phyloP scores from a whole-genome alignment of 1,140 invertebrate genomes.

The Philotrypesis tridentata region DNA sequence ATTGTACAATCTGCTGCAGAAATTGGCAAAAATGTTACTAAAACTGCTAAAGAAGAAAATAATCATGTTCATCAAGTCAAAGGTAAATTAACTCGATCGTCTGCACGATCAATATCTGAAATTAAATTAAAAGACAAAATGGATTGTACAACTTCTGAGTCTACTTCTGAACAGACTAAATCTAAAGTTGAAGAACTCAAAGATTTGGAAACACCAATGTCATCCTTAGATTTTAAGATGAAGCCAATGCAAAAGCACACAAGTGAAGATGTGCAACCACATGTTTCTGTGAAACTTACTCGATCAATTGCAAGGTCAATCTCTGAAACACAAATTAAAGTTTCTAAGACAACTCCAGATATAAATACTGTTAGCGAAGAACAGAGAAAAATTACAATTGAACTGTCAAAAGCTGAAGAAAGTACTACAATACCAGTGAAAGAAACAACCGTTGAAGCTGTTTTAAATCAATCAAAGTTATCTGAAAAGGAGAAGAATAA shows the following conservation, averaged over 20 bases:
- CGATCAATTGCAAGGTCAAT: conserved; percentile 26
- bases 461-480: background rate
- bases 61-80: background rate
- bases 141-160: background rate
- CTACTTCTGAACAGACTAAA: background rate
- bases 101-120: background rate
- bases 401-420: background rate
- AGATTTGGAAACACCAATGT: background rate
- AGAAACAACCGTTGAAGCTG: background rate
- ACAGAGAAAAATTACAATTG: background rate
- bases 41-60: background rate
- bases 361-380: background rate
- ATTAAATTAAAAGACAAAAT: background rate
- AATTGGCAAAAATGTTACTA: too few species aligned
- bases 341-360: background rate
- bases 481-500: background rate
- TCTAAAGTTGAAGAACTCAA: background rate
- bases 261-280: background rate
- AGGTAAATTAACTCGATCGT: conserved; percentile 9
- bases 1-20: background rate
- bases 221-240: background rate
- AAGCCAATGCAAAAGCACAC: background rate
- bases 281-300: conserved; percentile 16
- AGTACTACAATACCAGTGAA: background rate
- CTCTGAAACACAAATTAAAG: background rate